These are phyloP conservation scores for Podocnemis expansa DNA, from an alignment of 2,113 vertebrate genomes.

Conservation along the genomic window DNA sequence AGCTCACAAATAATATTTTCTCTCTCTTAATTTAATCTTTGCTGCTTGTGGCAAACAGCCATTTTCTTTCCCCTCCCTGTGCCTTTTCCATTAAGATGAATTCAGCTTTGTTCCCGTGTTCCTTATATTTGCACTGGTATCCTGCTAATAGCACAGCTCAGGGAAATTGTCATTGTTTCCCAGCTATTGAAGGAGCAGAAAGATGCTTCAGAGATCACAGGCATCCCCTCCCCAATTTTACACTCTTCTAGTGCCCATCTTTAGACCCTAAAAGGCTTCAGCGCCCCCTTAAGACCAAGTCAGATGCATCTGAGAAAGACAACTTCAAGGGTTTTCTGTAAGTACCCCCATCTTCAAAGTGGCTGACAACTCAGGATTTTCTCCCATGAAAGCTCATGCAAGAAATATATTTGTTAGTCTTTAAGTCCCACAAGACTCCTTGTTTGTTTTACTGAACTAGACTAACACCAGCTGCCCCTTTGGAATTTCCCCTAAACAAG, in stretches of 20 bases:
- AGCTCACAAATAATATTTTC: no score
- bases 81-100: neutral
- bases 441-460: no score
- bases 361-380: no score
- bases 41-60: neutral
- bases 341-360: no score
- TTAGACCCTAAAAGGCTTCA: neutral
- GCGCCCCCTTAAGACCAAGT: neutral
- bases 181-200: neutral
- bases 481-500: no score
- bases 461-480: no score
- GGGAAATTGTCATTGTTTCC: neutral
- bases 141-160: rapidly evolving
- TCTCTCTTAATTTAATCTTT: neutral
- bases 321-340: no score
- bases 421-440: no score
- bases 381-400: no score
- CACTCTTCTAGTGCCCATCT: neutral
- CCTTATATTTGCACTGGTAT: neutral
- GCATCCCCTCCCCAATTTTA: neutral
- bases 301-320: neutral
- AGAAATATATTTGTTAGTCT: no score
- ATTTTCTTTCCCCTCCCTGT: neutral
- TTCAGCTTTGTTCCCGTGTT: rapidly evolving
- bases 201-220: neutral